Conservation (phyloP, 2,113 vertebrate genomes). For the Galeopterus variegatus region DNA sequence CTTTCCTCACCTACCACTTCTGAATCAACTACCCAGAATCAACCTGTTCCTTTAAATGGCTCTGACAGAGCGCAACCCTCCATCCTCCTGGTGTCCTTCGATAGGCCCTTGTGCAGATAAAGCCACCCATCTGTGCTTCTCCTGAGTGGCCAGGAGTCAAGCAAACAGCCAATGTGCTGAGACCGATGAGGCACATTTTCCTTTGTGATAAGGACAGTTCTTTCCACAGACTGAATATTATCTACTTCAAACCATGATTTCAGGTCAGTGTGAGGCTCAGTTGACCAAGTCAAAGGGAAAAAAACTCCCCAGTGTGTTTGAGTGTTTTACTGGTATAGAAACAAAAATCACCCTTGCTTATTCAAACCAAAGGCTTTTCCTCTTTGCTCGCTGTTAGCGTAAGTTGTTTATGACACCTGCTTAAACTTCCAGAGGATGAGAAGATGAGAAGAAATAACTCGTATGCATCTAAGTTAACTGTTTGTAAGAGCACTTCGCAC, state of each 20-base stretch:
- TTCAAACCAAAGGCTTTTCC: constrained; percentile 42
- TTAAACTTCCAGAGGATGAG: constrained; percentile 75
- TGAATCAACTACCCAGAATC: background rate
- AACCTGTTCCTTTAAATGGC: background rate
- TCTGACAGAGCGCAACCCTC: background rate
- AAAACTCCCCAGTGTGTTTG: background rate
- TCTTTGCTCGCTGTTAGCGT: background rate
- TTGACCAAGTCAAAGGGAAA: constrained; percentile 45
- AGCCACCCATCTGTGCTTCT: background rate
- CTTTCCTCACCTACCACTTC: background rate
- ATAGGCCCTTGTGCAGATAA: background rate
- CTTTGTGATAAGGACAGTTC: constrained; percentile 78
- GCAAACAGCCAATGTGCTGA: constrained; percentile 46
- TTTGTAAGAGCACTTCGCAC: constrained; percentile 18
- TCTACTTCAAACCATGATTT: constrained; percentile 82
- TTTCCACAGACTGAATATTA: constrained; percentile 80
- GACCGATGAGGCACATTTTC: constrained; percentile 69
- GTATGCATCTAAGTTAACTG: constrained; percentile 66
- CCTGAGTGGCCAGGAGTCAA: background rate
- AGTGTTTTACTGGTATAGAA: background rate
- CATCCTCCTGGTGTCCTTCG: background rate
- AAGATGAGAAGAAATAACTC: constrained; percentile 63
- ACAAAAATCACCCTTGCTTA: constrained; percentile 20
- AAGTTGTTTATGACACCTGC: constrained; percentile 64
- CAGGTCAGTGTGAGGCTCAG: constrained; percentile 78